Evolutionary conservation across 2,888 invertebrate species (phyloP), one percentile per base, ranked within the genome.

Genomic region (Mesorhabditis sp.): DNA sequence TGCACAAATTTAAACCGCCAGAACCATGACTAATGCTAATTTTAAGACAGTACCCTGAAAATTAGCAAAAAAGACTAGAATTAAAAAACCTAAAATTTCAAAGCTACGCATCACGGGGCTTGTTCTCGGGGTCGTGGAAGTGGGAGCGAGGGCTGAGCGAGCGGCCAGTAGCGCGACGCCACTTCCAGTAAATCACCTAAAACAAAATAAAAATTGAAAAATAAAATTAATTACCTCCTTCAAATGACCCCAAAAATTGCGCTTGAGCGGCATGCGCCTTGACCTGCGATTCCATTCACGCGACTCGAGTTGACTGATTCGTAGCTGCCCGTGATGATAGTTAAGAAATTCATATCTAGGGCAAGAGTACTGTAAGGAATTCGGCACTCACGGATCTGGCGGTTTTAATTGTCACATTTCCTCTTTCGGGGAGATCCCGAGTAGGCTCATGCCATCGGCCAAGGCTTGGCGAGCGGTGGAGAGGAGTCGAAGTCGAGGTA

Each of bases 401-500:
- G 58, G 58, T 50, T 10, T n/a, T 50, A 50, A 13, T 50, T 50
- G 58, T 76, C 75, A 81, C 80, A 81, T 78, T n/a, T 69, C 66
- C 13, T 74, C 68, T 15, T 80, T 69, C 15, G 83, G 81, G 4
- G 71, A 65, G 50, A 83, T 73, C 13, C 83, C 83, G 6, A 83
- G 70, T 45, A 83, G 65, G 4, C 43, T 66, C 72, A 83, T 78
- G n/a, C 81, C 81, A 50, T 84, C 78, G 45, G 74, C 73, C 28
- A 83, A 72, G 4, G 83, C 80, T n/a, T 75, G 73, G 6, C 79
- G 78, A 4, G 80, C 76, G 4, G 82, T 76, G 4, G 76, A 72
- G 58, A 83, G 76, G 5, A 84, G 70, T 6, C 83, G 71, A 43
- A 83, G 73, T 43, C 83, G 78, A 4, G 80, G 79, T n/a, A 76